Percentiles rank a stretch among this genome's conserved stretches.
These are phyloP conservation scores for Aleiodes sp. DNA, from an alignment of 1,140 invertebrate genomes.

Conservation along the genomic window DNA sequence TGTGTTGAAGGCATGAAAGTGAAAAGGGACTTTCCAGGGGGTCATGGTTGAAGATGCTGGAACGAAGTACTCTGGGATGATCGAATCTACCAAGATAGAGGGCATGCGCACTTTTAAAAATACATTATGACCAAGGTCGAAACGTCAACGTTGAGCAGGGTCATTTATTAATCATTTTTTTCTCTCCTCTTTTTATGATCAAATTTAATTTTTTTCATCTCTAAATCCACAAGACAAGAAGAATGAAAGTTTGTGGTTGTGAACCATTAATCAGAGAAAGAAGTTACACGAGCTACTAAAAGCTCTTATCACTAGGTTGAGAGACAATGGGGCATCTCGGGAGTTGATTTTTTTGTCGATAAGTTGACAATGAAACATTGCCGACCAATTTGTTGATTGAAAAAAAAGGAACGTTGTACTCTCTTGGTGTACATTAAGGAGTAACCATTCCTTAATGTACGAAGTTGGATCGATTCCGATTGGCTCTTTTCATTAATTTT, in stretches of 20 bases:
- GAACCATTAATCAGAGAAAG: neutral
- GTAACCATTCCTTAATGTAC: neutral
- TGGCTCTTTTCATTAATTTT: neutral
- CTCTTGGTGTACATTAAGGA: no score
- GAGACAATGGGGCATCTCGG: neutral
- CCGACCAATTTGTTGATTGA: neutral
- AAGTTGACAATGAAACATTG: neutral
- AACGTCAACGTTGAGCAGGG: conserved; percentile 38
- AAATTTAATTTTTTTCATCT: neutral
- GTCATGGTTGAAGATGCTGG: conserved; percentile 47
- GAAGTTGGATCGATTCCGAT: neutral
- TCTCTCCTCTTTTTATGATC: neutral
- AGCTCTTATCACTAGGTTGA: neutral
- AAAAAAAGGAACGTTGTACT: no score
- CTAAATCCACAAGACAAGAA: neutral
- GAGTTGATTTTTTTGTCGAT: neutral
- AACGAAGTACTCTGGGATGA: conserved; percentile 46
- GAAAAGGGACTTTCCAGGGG: conserved; percentile 60
- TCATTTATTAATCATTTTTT: conserved; percentile 14
- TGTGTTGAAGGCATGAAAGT: conserved; percentile 56
- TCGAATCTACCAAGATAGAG: conserved; percentile 44
- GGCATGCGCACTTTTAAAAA: conserved; percentile 44
- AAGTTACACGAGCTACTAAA: neutral
- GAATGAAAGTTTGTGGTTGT: neutral
- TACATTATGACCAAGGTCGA: conserved; percentile 57